phyloP scores from a whole-genome alignment of 2,888 invertebrate species.

The Belgica antarctica region DNA sequence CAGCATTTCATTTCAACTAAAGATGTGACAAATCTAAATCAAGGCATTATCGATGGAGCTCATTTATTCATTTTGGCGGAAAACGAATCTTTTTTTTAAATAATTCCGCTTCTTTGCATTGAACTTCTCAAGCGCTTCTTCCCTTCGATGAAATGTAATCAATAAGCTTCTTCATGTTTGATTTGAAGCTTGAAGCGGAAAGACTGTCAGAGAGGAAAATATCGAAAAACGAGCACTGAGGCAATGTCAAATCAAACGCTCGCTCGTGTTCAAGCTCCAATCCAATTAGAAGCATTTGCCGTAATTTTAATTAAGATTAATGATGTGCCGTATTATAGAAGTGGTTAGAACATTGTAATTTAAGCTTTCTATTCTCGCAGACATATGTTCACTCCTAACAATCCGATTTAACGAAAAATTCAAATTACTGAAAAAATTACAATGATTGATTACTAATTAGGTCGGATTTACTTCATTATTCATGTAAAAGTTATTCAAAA shows the following conservation, averaged over 20 bases:
- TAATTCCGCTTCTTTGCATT: not conserved
- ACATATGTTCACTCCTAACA: not conserved
- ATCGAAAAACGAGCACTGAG: not conserved
- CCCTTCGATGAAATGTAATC: not conserved
- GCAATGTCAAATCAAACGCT: not conserved
- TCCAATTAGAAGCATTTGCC: not conserved
- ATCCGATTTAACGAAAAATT: not conserved
- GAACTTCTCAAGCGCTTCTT: not conserved
- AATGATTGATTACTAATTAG: constrained; percentile 42
- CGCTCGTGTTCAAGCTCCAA: not conserved
- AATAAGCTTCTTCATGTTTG: too few species aligned
- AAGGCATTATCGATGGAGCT: constrained; percentile 26
- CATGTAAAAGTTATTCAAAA: not conserved
- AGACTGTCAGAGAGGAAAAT: not conserved
- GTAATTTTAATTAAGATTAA: constrained; percentile 41
- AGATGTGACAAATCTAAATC: constrained; percentile 15
- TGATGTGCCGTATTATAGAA: not conserved
- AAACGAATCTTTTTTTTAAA: not conserved
- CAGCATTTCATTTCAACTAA: not conserved
- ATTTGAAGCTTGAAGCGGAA: too few species aligned
- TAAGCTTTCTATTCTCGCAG: not conserved
- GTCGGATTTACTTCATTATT: constrained; percentile 27
- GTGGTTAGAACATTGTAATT: not conserved
- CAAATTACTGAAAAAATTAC: not conserved
- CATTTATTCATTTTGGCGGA: not conserved